Base-by-base conservation (phyloP, 1,140 invertebrate species). In the Cataglyphis hispanica region DNA sequence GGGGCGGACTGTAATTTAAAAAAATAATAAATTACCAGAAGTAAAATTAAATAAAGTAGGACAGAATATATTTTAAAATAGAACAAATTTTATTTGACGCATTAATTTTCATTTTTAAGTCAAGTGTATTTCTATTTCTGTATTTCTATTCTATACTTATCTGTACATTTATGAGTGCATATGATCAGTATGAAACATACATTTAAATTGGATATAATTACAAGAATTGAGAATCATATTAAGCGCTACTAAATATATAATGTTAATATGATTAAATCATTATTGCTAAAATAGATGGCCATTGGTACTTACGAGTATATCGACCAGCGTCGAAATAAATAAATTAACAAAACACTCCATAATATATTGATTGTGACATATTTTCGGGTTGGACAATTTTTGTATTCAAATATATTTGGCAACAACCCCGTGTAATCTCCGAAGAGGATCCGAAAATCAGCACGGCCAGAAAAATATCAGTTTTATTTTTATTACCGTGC, bases 391-490 rank as follows among this genome's bases (percentile, higher is more conserved):
- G 27, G 16, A 56, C 50, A 80, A 46, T 72, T 81, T n/a, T 37
- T 43, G 25, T n/a, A 8, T 27, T 11, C 22, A 46, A 22, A 19
- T 50, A 27, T 46, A 46, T 81, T 81, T 56, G 11, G 50, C 66
- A 27, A 27, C 25, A 43, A 60, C 1, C 4, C 11, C 25, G 13
- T 27, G n/a, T 66, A 58, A 58, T 81, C 25, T 74, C 16, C 8
- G 8, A 46, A 46, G 43, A 2, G 34, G 31, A 74, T 34, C 37
- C 78, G 19, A 2, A 60, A 46, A 74, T 83, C 13, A 34, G 11
- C 25, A 0, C 19, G 46, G 6, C 10, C 19, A 72, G 31, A 83
- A 83, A 83, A 74, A 60, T 37, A 83, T 61, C 27, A 13, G 69
- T 1, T 56, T 72, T 56, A 72, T 70, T 1, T 56, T 72, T 56